These are phyloP conservation scores for Fistularia commersonii DNA, from an alignment of 2,797 vertebrate species.

Conservation along the genomic window DNA sequence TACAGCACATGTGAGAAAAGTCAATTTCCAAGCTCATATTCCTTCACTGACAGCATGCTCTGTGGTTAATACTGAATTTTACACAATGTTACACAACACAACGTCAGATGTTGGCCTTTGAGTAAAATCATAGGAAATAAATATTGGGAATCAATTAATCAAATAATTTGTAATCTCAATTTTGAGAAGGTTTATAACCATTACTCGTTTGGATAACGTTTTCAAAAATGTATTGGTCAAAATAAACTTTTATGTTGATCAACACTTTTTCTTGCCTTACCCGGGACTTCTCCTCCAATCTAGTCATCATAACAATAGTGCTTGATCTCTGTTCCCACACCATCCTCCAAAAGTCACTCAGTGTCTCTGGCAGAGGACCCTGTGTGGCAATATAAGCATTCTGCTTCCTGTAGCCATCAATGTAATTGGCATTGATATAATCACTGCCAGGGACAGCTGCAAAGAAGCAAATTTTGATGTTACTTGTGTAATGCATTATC, in stretches of 20 bases:
- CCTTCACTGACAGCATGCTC: too few species aligned
- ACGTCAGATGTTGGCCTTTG: too few species aligned
- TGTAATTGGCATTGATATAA: slow-evolving; percentile 97
- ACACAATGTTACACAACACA: too few species aligned
- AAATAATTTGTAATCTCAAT: too few species aligned
- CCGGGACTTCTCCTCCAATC: slow-evolving; percentile 93
- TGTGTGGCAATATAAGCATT: slow-evolving; percentile 98
- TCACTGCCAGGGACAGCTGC: slow-evolving; percentile 81
- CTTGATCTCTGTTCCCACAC: slow-evolving; percentile 96
- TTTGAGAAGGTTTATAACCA: too few species aligned
- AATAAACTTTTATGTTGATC: not conserved
- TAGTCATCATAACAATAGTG: slow-evolving; percentile 98
- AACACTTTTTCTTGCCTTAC: slow-evolving; percentile 38
- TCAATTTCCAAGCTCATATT: too few species aligned
- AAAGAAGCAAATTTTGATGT: not conserved
- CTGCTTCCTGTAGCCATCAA: slow-evolving; percentile 97
- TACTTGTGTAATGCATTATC: not conserved
- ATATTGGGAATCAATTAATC: too few species aligned
- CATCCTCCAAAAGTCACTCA: slow-evolving; percentile 99
- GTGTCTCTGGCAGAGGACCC: slow-evolving; percentile 94
- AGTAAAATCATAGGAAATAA: too few species aligned
- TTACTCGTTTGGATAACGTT: too few species aligned
- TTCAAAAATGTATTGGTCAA: too few species aligned
- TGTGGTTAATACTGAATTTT: too few species aligned
- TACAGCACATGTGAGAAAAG: too few species aligned